Evolutionary conservation across 1,140 invertebrate genomes (phyloP), one percentile per base, ranked within the genome.

Genomic region (Meloidogyne chitwoodi): DNA sequence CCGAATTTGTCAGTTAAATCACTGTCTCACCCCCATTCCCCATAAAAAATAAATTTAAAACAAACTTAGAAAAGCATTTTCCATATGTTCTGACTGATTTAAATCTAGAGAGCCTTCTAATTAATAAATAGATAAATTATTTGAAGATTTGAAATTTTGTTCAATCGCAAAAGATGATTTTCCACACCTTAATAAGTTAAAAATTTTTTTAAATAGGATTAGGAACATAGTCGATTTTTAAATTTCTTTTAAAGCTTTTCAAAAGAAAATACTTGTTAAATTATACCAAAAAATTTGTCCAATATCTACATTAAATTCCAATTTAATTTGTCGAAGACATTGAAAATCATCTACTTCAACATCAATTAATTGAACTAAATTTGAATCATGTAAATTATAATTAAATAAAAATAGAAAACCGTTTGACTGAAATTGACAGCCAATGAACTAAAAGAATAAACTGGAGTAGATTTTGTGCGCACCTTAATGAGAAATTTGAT

Each of bases 401-500:
- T n/a, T n/a, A 56, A 81, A 16, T 16, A 12, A 0, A 11, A 73
- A 4, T 4, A 82, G 64, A 88, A 87, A 41, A 90, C 88, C 83
- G 89, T 88, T 74, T 4, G 90, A 89, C 27, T 78, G 0, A 88
- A 87, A 14, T 88, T 87, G 69, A 90, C 88, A 2, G 87, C 95
- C 83, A 97, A 92, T 64, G 95, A 94, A 61, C 96, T 96, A 2
- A 92, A 91, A 88, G 98, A 94, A 89, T 98, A 99, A 90, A 98
- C 93, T 0, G 96, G 95, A 83, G 92, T 92, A 80, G 93, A 94
- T 87, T 95, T 93, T 92, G 96, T 94, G 79, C 94, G 93, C 31
- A 97, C 94, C 48, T 56, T 56, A n/a, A 6, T n/a, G 6, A n/a
- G n/a, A 19, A 56, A 56, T 6, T n/a, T n/a, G 6, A 4, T 8